phyloP scores from a whole-genome alignment of 2,888 invertebrate species.

The Odontothrips loti region DNA sequence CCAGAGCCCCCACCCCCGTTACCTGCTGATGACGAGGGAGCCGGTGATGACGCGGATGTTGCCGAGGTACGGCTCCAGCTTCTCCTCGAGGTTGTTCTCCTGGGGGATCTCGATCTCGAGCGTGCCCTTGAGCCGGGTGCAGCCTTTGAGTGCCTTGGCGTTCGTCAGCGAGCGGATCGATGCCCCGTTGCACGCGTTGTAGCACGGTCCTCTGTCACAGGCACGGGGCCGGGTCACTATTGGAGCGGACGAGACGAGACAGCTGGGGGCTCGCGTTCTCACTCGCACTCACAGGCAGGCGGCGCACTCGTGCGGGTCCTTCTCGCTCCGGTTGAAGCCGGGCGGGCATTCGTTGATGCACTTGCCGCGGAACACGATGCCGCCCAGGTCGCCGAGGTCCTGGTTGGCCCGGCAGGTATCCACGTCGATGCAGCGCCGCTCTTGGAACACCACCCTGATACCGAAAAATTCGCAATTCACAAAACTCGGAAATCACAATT shows the following conservation, averaged over 20 bases:
- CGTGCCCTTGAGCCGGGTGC: constrained; percentile 73
- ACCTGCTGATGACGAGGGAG: constrained; percentile 67
- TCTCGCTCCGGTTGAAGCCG: constrained; percentile 46
- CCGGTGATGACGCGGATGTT: constrained; percentile 68
- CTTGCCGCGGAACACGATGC: constrained; percentile 36
- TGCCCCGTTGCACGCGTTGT: constrained; percentile 56
- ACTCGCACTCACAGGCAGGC: constrained; percentile 39
- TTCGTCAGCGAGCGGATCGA: constrained; percentile 60
- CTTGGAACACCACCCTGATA: background rate
- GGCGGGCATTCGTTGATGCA: constrained; percentile 57
- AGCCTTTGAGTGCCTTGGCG: constrained; percentile 65
- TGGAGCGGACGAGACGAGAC: too few species aligned
- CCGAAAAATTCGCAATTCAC: background rate
- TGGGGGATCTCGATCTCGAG: constrained; percentile 62
- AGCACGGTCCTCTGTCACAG: constrained; percentile 42
- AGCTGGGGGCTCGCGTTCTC: constrained; percentile 39
- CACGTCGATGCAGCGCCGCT: background rate
- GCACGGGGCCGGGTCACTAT: constrained; percentile 38
- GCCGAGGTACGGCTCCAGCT: constrained; percentile 61
- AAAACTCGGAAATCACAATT: too few species aligned
- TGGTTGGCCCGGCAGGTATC: background rate
- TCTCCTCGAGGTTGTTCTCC: constrained; percentile 49
- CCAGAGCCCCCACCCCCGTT: constrained; percentile 41
- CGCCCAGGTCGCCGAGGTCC: constrained; percentile 36
- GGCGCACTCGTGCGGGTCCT: constrained; percentile 36